Base-by-base conservation (phyloP, 2,888 invertebrate species). In the Pteria penguin region DNA sequence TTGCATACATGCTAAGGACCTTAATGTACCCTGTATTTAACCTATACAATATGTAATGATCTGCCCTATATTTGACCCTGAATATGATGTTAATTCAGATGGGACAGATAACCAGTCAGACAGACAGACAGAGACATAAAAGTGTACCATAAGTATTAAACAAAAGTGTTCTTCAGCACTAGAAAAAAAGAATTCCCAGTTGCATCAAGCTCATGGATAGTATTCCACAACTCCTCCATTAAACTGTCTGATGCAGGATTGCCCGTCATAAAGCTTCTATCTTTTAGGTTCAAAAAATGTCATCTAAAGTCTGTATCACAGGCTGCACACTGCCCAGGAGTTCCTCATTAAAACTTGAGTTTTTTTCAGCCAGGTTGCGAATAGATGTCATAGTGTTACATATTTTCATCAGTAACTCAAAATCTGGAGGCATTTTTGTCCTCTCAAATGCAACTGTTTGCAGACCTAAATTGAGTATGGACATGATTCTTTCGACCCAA, bases 151-250 rank as follows among this genome's bases (percentile, higher is more conserved):
- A n/a, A n/a, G n/a, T n/a, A n/a, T n/a, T n/a, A n/a, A n/a, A n/a
- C n/a, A n/a, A n/a, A n/a, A n/a, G n/a, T n/a, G n/a, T n/a, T n/a
- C n/a, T n/a, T n/a, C n/a, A n/a, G n/a, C n/a, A n/a, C n/a, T n/a
- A n/a, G n/a, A n/a, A n/a, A n/a, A n/a, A n/a, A n/a, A n/a, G n/a
- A n/a, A n/a, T n/a, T n/a, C n/a, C 62, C 62, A 11, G 62, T 62
- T 22, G 62, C 14, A 26, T 62, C 62, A 27, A 62, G 22, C 8
- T 11, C 26, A 8, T 62, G 62, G 14, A 62, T 29, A n/a, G 24
- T 26, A 29, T 62, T 29, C 62, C 62, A 62, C 8, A 62, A 29
- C 14, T 62, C 62, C 4, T 62, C 62, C 27, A 22, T 29, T 18
- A 62, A n/a, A 11, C 27, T 26, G 4, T 36, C 67, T n/a, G 45